Conservation (phyloP, 64 coral and sea anemone genomes). For the Exaiptasia diaphana region DNA sequence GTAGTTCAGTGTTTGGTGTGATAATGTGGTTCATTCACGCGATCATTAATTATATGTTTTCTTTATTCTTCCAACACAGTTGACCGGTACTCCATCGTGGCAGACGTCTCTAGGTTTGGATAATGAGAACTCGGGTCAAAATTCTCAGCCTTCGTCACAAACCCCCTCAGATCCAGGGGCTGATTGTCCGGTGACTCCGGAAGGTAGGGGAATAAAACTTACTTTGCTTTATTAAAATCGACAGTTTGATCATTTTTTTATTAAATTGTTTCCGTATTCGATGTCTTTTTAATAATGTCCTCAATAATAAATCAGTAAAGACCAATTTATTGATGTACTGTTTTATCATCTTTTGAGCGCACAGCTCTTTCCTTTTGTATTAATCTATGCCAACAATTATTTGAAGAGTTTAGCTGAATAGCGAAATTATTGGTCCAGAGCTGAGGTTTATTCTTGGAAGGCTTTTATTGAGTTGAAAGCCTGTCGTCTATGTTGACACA, state of each 20-base stretch:
- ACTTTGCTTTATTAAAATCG: constrained; percentile 88
- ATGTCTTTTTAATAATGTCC: constrained; percentile 99
- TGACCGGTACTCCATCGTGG: constrained; percentile 69
- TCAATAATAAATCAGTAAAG: constrained; percentile 96
- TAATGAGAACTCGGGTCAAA: constrained; percentile 65
- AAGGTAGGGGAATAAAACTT: constrained; percentile 74
- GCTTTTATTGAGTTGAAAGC: constrained; percentile 99
- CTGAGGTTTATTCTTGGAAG: constrained; percentile 84
- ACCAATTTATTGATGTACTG: constrained; percentile 80
- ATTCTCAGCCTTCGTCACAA: constrained; percentile 75
- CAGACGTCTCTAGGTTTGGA: constrained; percentile 68
- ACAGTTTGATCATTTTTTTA: constrained; percentile 98
- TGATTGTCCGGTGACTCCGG: constrained; percentile 85
- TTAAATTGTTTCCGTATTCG: constrained; percentile 99
- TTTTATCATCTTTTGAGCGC: constrained; percentile 88
- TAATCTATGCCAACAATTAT: constrained; percentile 89
- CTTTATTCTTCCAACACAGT: constrained; percentile 47
- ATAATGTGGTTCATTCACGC: constrained; percentile 69
- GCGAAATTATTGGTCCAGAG: constrained; percentile 93
- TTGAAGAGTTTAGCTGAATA: constrained; percentile 87
- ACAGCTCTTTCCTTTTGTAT: constrained; percentile 67
- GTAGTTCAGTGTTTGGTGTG: constrained; percentile 21
- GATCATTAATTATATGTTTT: constrained; percentile 50
- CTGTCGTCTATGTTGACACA: constrained; percentile 96
- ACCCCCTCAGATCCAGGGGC: constrained; percentile 77